Conservation (phyloP, 2,797 vertebrate genomes). For the Gymnothorax javanicus region DNA sequence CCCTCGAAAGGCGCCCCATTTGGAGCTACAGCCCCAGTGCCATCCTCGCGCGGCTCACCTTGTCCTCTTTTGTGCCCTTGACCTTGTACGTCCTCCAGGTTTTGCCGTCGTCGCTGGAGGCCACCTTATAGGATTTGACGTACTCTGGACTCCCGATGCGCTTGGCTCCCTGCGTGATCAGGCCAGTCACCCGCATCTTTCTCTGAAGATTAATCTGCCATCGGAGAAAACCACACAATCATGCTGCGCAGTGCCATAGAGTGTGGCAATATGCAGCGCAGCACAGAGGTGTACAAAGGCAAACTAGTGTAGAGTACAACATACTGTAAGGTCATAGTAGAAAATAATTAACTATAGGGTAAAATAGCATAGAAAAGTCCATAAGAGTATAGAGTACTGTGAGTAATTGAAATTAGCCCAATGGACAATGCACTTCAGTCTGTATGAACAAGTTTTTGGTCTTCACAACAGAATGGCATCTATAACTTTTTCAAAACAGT, state of each 20-base stretch:
- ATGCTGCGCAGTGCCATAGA: no score
- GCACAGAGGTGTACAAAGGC: neutral
- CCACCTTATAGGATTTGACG: constrained; percentile 98
- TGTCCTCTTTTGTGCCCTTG: constrained; percentile 91
- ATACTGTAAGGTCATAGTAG: neutral
- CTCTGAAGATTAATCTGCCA: constrained; percentile 95
- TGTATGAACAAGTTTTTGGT: neutral
- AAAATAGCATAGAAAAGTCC: no score
- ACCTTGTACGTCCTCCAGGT: constrained; percentile 93
- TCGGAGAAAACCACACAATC: constrained; percentile 24
- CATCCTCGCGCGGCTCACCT: constrained; percentile 76
- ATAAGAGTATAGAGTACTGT: no score
- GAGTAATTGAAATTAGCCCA: neutral
- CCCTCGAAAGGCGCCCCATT: no score
- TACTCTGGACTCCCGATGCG: constrained; percentile 98
- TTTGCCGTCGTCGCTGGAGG: constrained; percentile 94
- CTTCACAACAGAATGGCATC: neutral
- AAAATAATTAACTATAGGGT: neutral
- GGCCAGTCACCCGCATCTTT: constrained; percentile 95
- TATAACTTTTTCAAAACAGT: neutral
- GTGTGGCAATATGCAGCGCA: neutral
- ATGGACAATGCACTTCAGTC: neutral
- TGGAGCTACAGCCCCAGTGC: neutral
- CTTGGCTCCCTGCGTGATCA: constrained; percentile 98
- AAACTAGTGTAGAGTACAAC: neutral